Percentiles rank a stretch among this genome's conserved stretches.
Evolutionary conservation across 1,140 invertebrate genomes (phyloP).

Genomic region (Eriocheir sinensis): DNA sequence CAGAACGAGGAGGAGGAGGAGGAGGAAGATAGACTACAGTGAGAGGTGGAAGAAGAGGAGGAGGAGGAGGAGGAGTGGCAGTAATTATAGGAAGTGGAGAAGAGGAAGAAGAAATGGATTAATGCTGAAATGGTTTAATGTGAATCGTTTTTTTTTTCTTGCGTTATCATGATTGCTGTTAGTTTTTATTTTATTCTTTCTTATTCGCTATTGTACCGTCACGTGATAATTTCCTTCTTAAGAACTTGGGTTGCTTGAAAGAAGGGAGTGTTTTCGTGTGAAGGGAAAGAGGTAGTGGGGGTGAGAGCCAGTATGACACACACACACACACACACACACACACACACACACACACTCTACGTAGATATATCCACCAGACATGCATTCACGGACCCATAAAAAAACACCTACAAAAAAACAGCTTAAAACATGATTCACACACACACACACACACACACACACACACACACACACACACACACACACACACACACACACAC

Average conservation of each 20-base stretch:
- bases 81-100: neutral
- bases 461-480: conserved; percentile 39
- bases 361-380: neutral
- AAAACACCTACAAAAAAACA: neutral
- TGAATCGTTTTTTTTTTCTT: too few relatives aligned
- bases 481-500: conserved; percentile 40
- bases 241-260: too few relatives aligned
- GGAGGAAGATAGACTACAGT: neutral
- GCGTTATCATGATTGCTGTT: too few relatives aligned
- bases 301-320: too few relatives aligned
- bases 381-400: neutral
- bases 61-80: neutral
- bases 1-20: neutral
- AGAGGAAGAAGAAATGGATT: neutral
- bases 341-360: conserved; percentile 19
- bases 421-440: neutral
- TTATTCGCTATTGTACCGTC: too few relatives aligned
- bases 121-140: neutral
- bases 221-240: too few relatives aligned
- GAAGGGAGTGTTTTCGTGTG: too few relatives aligned
- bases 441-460: conserved; percentile 36
- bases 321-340: conserved; percentile 34
- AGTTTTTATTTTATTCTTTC: neutral
- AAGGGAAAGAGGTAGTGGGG: too few relatives aligned
- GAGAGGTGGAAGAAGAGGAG: neutral